phyloP scores from a whole-genome alignment of 2,113 vertebrate species.

The Carassius auratus region DNA sequence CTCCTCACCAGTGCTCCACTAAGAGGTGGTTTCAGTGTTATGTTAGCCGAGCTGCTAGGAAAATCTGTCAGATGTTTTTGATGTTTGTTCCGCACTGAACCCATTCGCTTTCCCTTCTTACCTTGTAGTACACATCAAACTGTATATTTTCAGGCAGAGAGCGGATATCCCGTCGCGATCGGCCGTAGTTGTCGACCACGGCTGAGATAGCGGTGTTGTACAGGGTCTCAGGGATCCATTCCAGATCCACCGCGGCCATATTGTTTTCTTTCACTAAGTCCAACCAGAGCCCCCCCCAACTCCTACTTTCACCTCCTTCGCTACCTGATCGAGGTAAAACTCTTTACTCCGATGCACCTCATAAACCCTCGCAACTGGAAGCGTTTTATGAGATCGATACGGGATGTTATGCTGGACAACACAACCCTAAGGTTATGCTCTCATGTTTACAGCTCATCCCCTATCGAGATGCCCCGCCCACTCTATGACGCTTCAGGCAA shows the following conservation, averaged over 20 bases:
- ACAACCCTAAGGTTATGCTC: conserved; percentile 35
- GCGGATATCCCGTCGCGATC: conserved; percentile 90
- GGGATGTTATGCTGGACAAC: not conserved
- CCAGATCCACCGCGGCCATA: conserved; percentile 97
- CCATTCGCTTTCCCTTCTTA: conserved; percentile 56
- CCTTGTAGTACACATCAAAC: conserved; percentile 98
- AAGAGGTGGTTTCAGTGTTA: not conserved
- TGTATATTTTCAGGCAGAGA: conserved; percentile 95
- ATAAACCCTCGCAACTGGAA: conserved; percentile 47
- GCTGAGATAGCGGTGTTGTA: conserved; percentile 98
- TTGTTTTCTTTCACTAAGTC: conserved; percentile 80
- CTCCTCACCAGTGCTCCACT: not conserved
- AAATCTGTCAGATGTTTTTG: not conserved
- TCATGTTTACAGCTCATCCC: conserved; percentile 63
- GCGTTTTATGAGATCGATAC: not conserved
- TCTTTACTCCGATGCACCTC: conserved; percentile 56
- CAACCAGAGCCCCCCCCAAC: conserved; percentile 52
- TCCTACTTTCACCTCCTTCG: conserved; percentile 66
- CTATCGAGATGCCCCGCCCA: conserved; percentile 58
- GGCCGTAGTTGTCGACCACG: conserved; percentile 95
- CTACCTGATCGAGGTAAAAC: conserved; percentile 61
- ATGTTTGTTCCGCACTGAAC: not conserved
- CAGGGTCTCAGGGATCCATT: conserved; percentile 97
- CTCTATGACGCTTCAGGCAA: conserved; percentile 58
- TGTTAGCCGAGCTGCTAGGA: conserved; percentile 19